phyloP scores from a whole-genome alignment of 2,113 vertebrate species.

The Amblyopsis rosae region DNA sequence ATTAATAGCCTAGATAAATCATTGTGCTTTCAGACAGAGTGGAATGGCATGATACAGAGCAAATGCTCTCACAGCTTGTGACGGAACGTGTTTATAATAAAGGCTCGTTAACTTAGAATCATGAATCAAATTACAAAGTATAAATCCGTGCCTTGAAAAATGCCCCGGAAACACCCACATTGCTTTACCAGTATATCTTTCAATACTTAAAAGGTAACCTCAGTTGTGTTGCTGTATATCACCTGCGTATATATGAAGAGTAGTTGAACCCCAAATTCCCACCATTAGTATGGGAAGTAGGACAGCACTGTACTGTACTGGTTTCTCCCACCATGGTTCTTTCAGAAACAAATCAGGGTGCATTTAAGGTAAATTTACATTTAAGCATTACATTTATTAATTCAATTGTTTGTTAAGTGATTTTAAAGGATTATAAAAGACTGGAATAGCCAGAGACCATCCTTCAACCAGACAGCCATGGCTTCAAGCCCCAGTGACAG shows the following conservation, averaged over 20 bases:
- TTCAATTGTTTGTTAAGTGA: not conserved
- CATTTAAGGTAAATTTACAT: too few species aligned
- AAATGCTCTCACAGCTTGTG: not conserved
- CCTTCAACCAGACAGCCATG: not conserved
- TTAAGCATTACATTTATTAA: too few species aligned
- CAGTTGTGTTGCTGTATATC: not conserved
- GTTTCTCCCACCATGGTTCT: too few species aligned
- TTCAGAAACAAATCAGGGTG: too few species aligned
- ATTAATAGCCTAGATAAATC: slow-evolving; percentile 37
- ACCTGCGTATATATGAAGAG: too few species aligned
- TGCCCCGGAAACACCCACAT: too few species aligned
- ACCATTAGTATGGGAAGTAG: too few species aligned
- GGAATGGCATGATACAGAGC: not conserved
- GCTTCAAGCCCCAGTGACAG: not conserved
- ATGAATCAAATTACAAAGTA: slow-evolving; percentile 12
- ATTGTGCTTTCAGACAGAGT: slow-evolving; percentile 14
- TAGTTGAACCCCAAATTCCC: too few species aligned
- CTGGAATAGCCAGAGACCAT: not conserved
- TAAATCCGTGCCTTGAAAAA: not conserved
- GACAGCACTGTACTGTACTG: too few species aligned
- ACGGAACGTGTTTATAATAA: slow-evolving; percentile 32
- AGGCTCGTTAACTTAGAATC: slow-evolving; percentile 39
- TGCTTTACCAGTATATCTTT: too few species aligned
- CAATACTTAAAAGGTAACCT: not conserved
- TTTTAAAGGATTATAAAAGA: not conserved